Conservation (phyloP, 2,113 vertebrate genomes). For the Podiceps cristatus region DNA sequence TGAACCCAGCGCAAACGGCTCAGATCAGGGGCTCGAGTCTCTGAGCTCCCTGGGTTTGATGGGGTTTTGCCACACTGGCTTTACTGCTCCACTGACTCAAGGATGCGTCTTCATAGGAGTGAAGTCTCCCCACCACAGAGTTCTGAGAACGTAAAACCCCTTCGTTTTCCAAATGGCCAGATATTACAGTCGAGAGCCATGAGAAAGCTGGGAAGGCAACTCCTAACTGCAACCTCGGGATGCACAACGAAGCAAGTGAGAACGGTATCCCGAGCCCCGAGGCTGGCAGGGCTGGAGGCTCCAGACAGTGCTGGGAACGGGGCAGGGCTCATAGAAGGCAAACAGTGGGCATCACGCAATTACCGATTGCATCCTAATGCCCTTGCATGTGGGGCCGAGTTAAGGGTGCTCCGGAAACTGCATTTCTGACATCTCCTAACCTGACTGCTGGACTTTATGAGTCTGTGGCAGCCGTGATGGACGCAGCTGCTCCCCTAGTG, state of each 20-base stretch:
- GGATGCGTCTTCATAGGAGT: not conserved
- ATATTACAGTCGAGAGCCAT: not conserved
- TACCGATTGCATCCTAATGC: not conserved
- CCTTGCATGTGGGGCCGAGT: rapidly evolving
- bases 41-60: not conserved
- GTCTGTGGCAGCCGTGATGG: not conserved
- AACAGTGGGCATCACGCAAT: rapidly evolving
- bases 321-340: not conserved
- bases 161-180: not conserved
- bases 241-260: rapidly evolving
- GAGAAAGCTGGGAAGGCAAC: not conserved
- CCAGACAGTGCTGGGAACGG: not conserved
- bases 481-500: rapidly evolving
- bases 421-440: not conserved
- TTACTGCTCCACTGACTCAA: not conserved
- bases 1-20: not conserved
- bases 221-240: rapidly evolving
- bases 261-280: rapidly evolving
- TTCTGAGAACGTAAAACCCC: not conserved
- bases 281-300: not conserved
- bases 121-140: rapidly evolving
- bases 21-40: not conserved
- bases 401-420: constrained; percentile 2
- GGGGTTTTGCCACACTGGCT: not conserved
- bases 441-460: rapidly evolving